Conservation (phyloP, 1,140 invertebrate species). For the Danaus plexippus region DNA sequence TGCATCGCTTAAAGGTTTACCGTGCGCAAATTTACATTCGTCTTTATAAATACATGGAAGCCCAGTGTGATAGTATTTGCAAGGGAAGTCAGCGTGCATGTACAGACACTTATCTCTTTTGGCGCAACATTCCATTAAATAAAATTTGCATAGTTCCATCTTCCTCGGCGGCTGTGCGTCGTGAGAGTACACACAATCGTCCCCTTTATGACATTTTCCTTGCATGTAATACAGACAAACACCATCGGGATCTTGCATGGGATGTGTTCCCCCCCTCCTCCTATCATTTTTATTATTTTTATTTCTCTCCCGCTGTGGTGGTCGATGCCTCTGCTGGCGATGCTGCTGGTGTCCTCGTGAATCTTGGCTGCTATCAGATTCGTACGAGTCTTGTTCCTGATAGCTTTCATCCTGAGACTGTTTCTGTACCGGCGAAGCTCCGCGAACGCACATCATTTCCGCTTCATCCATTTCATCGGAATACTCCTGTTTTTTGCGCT, state of each 20-base stretch:
- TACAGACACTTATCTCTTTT: slow-evolving; percentile 97
- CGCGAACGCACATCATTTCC: slow-evolving; percentile 84
- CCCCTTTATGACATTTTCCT: slow-evolving; percentile 86
- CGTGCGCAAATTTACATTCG: slow-evolving; percentile 95
- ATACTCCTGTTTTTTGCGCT: slow-evolving; percentile 70
- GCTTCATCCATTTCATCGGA: slow-evolving; percentile 80
- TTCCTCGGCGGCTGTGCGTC: slow-evolving; percentile 86
- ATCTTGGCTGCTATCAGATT: slow-evolving; percentile 72
- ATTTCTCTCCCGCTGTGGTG: slow-evolving; percentile 59
- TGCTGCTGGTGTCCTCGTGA: slow-evolving; percentile 51
- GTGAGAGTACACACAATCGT: slow-evolving; percentile 88
- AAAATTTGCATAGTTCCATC: slow-evolving; percentile 97
- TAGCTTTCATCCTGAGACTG: slow-evolving; percentile 37
- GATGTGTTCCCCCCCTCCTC: slow-evolving; percentile 60
- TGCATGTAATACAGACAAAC: slow-evolving; percentile 88
- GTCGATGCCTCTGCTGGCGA: slow-evolving; percentile 47
- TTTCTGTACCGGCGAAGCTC: slow-evolving; percentile 75
- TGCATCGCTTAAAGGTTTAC: slow-evolving; percentile 83
- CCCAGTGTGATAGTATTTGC: slow-evolving; percentile 96
- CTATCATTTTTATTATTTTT: slow-evolving; percentile 53
- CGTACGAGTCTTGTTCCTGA: slow-evolving; percentile 65
- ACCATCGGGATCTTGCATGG: slow-evolving; percentile 76
- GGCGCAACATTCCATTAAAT: slow-evolving; percentile 94
- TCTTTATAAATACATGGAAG: slow-evolving; percentile 85
- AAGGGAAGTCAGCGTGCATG: slow-evolving; percentile 97